Conservation (phyloP, 2,113 vertebrate species). For the Turnix velox region DNA sequence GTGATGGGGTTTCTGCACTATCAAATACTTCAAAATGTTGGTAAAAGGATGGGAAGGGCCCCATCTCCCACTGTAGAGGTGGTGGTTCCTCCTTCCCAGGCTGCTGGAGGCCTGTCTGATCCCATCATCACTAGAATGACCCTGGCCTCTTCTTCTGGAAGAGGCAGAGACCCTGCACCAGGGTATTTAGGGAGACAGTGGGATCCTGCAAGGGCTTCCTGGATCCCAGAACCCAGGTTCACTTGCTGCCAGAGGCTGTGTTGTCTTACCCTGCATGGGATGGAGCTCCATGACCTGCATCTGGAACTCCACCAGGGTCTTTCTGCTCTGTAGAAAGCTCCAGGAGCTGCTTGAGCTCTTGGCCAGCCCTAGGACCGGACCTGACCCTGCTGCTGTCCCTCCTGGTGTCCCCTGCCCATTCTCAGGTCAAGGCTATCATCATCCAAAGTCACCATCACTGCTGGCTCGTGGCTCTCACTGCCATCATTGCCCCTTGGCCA, state of each 20-base stretch:
- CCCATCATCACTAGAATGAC: neutral
- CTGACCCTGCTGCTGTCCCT: neutral
- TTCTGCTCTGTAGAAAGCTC: neutral
- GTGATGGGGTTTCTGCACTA: neutral
- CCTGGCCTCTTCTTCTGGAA: accelerated
- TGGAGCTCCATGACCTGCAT: accelerated
- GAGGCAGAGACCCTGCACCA: accelerated
- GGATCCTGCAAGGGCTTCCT: neutral
- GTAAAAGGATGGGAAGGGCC: neutral
- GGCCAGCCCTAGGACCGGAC: neutral
- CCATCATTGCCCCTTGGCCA: accelerated
- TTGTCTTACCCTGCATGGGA: accelerated
- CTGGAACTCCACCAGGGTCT: accelerated
- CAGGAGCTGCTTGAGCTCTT: neutral
- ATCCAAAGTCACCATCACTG: neutral
- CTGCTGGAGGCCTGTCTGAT: neutral
- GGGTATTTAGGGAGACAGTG: neutral
- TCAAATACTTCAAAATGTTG: neutral
- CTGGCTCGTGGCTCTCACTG: accelerated
- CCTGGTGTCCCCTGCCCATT: neutral
- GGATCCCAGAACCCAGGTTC: neutral
- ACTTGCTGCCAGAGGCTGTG: neutral
- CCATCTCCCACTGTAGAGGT: neutral
- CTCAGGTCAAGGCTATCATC: neutral
- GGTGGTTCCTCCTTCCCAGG: neutral